phyloP scores from a whole-genome alignment of 2,797 vertebrate species.

The Anniella stebbinsi region DNA sequence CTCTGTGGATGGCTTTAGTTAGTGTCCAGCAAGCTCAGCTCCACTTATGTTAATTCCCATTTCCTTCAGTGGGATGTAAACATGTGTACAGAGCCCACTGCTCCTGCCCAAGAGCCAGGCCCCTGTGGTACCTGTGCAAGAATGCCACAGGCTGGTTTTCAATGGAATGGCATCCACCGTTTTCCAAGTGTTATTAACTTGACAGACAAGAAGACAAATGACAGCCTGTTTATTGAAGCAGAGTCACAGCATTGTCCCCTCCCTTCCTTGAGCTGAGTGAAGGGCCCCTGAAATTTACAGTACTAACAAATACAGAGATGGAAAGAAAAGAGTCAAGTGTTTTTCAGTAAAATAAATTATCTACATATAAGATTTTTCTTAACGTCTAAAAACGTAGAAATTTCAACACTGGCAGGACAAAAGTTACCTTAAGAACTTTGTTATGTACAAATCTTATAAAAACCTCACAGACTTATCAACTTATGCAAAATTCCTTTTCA shows the following conservation, averaged over 20 bases:
- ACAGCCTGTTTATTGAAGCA: conserved; percentile 78
- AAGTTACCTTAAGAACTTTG: conserved; percentile 84
- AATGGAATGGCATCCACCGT: conserved; percentile 45
- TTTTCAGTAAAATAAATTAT: conserved; percentile 83
- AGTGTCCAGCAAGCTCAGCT: not conserved
- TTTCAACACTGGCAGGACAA: conserved; percentile 82
- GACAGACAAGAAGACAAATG: conserved; percentile 71
- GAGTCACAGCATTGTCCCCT: conserved; percentile 71
- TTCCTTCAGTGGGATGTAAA: not conserved
- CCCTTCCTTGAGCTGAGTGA: conserved; percentile 74
- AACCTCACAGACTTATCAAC: conserved; percentile 83
- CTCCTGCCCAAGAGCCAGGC: not conserved
- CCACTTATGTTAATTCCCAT: not conserved
- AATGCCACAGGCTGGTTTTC: conserved; percentile 26
- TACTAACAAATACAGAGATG: conserved; percentile 72
- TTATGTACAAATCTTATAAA: conserved; percentile 90
- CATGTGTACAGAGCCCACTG: not conserved
- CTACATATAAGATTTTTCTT: conserved; percentile 73
- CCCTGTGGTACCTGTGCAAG: not conserved
- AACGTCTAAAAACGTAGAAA: conserved; percentile 84
- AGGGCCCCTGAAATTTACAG: conserved; percentile 77
- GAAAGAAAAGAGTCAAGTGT: conserved; percentile 73
- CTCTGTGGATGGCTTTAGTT: not conserved
- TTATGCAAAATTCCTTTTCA: conserved; percentile 77
- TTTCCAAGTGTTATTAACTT: conserved; percentile 63